Base-by-base conservation (phyloP, 1,140 invertebrate genomes). In the Cyclina sinensis region DNA sequence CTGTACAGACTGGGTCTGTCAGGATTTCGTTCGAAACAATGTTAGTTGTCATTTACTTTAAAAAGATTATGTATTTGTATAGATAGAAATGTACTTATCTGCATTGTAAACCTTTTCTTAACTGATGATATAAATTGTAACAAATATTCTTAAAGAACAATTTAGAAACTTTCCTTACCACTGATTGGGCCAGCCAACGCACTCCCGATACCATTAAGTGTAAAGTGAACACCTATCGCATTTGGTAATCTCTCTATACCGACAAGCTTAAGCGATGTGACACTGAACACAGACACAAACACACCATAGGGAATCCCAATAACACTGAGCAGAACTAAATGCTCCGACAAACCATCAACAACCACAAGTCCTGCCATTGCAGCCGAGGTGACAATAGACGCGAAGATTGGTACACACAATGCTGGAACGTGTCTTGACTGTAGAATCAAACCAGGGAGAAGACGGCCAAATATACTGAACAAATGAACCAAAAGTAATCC, bases 391-490 rank as follows among this genome's bases (percentile, higher is more conserved):
- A 78, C 14, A 11, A 51, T 7, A 32, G 46, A 9, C 18, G 74
- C 74, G 18, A 16, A 39, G 14, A 78, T 54, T 54, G 74, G 46
- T 1, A 78, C 74, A 16, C 30, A 51, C 21, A 78, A 51, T 5
- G 48, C 27, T 9, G 46, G 14, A 2, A 54, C 32, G 48, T 35
- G 48, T 24, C 54, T 78, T 35, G 74, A 78, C 12, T 78, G 46
- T 46, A 78, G 5, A 7, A 78, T 7, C 35, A 78, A 3, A 78
- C 74, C 74, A 5, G 74, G 74, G 18, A 78, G 30, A 24, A 78
- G 32, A 30, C 74, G 74, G 35, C 74, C 74, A 54, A 78, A 32
- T 54, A 78, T 78, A 21, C 74, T 78, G 37, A 78, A 78, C 27
- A 54, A 14, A 78, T 78, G 24, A 7, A 78, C 27, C 21, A 78